Evolutionary conservation across 2,113 vertebrate species (phyloP).

Genomic region (Ptilonorhynchus violaceus): DNA sequence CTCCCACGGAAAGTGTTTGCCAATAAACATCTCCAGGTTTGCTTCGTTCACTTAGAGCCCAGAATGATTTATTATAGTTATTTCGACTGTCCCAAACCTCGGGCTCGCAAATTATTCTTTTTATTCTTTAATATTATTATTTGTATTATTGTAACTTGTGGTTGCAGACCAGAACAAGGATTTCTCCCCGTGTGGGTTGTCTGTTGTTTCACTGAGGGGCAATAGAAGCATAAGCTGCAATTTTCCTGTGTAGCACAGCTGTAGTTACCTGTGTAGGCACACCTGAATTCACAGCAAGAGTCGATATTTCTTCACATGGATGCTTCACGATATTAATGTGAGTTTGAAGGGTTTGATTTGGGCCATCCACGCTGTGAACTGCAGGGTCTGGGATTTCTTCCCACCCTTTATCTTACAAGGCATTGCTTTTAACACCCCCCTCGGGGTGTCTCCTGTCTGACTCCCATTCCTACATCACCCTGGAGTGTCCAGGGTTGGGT

Average conservation of each 20-base stretch:
- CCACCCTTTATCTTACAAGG: not conserved
- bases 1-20: not conserved
- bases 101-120: not conserved
- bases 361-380: not conserved
- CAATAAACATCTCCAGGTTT: not conserved
- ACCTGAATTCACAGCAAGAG: not conserved
- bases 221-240: not conserved
- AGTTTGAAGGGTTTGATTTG: not conserved
- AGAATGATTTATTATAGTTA: conserved; percentile 48
- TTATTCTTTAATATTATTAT: conserved; percentile 26
- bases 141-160: not conserved
- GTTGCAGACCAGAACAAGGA: not conserved
- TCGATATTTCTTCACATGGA: not conserved
- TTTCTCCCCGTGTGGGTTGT: not conserved
- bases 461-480: not conserved
- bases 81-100: conserved; percentile 23
- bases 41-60: not conserved
- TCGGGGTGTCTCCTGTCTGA: not conserved
- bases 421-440: not conserved
- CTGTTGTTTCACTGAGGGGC: not conserved
- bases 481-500: not conserved
- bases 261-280: not conserved
- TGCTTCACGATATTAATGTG: not conserved
- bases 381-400: not conserved
- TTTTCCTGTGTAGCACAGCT: not conserved